Evolutionary conservation across 1,140 invertebrate species (phyloP), one percentile per base, ranked within the genome.

Genomic region (Anagrus nilaparvatae): DNA sequence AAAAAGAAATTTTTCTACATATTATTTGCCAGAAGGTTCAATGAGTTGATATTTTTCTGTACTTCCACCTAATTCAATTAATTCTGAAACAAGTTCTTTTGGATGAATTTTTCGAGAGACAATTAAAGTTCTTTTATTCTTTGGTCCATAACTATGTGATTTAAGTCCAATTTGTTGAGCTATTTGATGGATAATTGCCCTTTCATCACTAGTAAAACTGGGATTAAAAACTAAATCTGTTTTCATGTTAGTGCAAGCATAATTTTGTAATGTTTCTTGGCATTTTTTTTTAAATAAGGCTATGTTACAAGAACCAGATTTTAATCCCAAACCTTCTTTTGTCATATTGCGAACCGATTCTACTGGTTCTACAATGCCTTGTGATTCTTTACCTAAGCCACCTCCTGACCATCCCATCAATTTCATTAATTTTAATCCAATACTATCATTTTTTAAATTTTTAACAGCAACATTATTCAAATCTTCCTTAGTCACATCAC

Each of bases 371-470:
- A 69, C 63, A n/a, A 78, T 76, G 18, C 84, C 85, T 49, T 79
- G 74, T 10, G 73, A 69, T 12, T 74, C 65, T 47, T 79, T 79
- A 0, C 84, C 84, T 28, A 87, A 63, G 1, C 80, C 82, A 23
- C 83, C 83, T 19, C 84, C 84, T 19, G 73, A 67, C 84, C 84
- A 88, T 0, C 85, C 86, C 84, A 89, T 87, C 46, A 81, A 62
- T 44, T 78, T 75, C 73, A 88, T 75, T 63, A 88, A 71, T 53
- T 77, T 82, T 37, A 64, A 77, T 6, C 79, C 81, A 41, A 79
- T 69, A 50, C 77, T 79, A 44, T 63, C 68, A 8, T 63, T 58
- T 20, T 65, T 48, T 5, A 75, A 53, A 23, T 54, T 36, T n/a
- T 51, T 20, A 2, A 40, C 40, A 0, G 28, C 5, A 14, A 41